Evolutionary conservation across 2,888 invertebrate species (phyloP).

Genomic region (Hololepta plana): DNA sequence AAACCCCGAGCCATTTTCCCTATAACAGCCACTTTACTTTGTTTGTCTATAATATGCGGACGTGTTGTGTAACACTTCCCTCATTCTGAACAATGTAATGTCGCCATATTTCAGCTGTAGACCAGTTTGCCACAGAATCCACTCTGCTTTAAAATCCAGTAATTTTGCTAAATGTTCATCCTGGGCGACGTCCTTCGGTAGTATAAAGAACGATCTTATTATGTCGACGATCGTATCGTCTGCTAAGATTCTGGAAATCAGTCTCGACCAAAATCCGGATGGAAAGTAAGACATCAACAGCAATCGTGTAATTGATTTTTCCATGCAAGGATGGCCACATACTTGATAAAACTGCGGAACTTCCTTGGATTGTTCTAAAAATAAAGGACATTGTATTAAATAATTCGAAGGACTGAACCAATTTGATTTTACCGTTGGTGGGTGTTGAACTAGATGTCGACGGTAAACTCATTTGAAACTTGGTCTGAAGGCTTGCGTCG

Average conservation of each 20-base stretch:
- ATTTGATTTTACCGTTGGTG: no score
- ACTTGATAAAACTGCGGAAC: constrained; percentile 18
- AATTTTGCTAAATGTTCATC: constrained; percentile 41
- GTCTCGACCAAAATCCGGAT: constrained; percentile 92
- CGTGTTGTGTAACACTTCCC: constrained; percentile 50
- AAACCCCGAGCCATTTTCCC: no score
- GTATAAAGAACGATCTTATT: constrained; percentile 50
- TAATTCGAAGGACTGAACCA: constrained; percentile 1
- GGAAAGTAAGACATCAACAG: constrained; percentile 94
- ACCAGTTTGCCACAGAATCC: constrained; percentile 91
- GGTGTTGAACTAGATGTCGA: no score
- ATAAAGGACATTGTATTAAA: constrained; percentile 5
- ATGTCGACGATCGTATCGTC: constrained; percentile 72
- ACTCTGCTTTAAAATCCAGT: constrained; percentile 58
- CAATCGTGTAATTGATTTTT: constrained; percentile 48
- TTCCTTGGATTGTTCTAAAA: constrained; percentile 15
- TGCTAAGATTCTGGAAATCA: constrained; percentile 81
- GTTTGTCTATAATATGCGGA: constrained; percentile 29
- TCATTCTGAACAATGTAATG: constrained; percentile 62
- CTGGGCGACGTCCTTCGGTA: constrained; percentile 52
- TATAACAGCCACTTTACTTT: constrained; percentile 15
- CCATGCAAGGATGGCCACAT: constrained; percentile 31
- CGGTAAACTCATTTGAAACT: constrained; percentile 23
- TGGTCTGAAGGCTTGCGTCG: constrained; percentile 18
- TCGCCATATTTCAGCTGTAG: constrained; percentile 70